These are phyloP conservation scores for Rhopilema esculentum DNA, from an alignment of 30 jellyfish, hydroid and myxozoan genomes.

Conservation along the genomic window DNA sequence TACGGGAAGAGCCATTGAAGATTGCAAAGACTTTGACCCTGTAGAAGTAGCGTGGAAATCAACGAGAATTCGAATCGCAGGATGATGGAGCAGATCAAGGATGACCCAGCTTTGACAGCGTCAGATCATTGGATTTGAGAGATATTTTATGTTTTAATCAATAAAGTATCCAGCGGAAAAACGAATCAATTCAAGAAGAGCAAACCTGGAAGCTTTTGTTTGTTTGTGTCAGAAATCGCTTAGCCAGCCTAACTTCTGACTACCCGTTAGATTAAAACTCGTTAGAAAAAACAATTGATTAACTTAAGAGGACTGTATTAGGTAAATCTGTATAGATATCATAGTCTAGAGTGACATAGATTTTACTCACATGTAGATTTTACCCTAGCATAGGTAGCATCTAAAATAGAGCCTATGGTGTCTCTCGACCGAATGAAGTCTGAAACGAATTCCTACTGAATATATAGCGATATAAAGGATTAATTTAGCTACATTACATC, in stretches of 20 bases:
- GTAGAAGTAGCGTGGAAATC: conserved; percentile 38
- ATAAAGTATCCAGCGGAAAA: conserved; percentile 54
- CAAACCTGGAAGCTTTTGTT: conserved; percentile 46
- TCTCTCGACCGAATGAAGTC: neutral
- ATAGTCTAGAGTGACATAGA: neutral
- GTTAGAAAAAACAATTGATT: neutral
- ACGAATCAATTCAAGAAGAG: conserved; percentile 34
- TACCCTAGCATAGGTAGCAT: neutral
- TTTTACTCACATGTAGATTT: no score
- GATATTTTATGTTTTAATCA: conserved; percentile 34
- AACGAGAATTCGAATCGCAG: conserved; percentile 31
- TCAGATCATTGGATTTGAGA: conserved; percentile 50
- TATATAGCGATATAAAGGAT: neutral
- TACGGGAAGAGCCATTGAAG: conserved; percentile 34
- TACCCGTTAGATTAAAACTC: neutral
- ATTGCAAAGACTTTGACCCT: conserved; percentile 21
- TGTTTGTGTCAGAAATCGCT: neutral
- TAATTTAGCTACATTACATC: neutral
- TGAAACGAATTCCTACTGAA: neutral
- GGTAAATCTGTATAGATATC: neutral
- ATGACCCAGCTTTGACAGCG: conserved; percentile 46
- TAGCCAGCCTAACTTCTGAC: neutral
- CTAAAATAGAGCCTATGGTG: neutral
- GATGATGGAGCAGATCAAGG: conserved; percentile 44
- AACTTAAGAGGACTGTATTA: neutral